These are phyloP conservation scores for Drosophila acutilabella DNA, from an alignment of 2,888 invertebrate genomes.

Conservation along the genomic window DNA sequence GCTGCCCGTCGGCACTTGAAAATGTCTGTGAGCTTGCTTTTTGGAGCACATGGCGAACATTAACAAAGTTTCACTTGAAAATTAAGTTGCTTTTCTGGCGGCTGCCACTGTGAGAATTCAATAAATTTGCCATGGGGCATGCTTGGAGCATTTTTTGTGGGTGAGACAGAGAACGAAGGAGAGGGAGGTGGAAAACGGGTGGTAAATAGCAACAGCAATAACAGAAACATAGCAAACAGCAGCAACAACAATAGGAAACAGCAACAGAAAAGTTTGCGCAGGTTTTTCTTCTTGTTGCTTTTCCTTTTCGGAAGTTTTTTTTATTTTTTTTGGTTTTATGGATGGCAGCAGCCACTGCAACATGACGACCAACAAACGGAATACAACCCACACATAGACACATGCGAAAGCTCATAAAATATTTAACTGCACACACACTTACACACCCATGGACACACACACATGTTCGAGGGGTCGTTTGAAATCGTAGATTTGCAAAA, in stretches of 20 bases:
- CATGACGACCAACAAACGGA: constrained; percentile 60
- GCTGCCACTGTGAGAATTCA: constrained; percentile 64
- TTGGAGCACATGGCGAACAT: constrained; percentile 62
- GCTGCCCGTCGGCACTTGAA: constrained; percentile 49
- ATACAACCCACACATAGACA: constrained; percentile 24
- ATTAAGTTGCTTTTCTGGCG: constrained; percentile 71
- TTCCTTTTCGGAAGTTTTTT: not conserved
- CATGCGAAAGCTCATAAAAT: constrained; percentile 61
- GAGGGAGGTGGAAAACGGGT: not conserved
- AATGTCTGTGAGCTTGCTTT: constrained; percentile 53
- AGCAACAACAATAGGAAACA: constrained; percentile 42
- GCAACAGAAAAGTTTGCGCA: constrained; percentile 55
- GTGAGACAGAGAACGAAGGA: not conserved
- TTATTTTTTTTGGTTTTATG: constrained; percentile 16
- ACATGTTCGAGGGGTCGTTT: constrained; percentile 44
- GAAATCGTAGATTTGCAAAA: constrained; percentile 54
- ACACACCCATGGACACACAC: constrained; percentile 22
- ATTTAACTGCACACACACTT: constrained; percentile 49
- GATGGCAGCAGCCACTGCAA: constrained; percentile 33
- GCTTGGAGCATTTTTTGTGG: constrained; percentile 26
- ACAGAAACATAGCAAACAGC: constrained; percentile 43
- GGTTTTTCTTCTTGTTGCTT: constrained; percentile 32
- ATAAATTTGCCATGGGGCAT: constrained; percentile 67
- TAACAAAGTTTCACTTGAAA: constrained; percentile 74
- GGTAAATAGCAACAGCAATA: constrained; percentile 37